Evolutionary conservation across 1,140 invertebrate species (phyloP), one percentile per base, ranked within the genome.

Genomic region (Triops longicaudatus): DNA sequence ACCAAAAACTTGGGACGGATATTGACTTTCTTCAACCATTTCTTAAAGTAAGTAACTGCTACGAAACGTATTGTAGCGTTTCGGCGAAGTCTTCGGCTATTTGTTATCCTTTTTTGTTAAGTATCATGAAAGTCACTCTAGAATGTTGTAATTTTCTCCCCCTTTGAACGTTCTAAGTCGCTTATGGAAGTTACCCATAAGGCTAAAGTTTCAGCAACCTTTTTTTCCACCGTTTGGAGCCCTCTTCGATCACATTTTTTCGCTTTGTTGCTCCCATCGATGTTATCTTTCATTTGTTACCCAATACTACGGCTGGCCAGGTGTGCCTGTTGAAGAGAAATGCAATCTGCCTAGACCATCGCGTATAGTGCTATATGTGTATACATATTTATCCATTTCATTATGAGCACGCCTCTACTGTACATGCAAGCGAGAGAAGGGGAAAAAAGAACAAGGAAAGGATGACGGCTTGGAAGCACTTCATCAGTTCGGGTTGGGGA

Each of bases 341-440:
- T 63, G 50, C 50, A 63, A 63, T 63, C 50, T 63, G n/a, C 50
- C 17, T 63, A 22, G n/a, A 17, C 50, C 50, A 63, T 63, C 50
- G 50, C 50, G 31, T 37, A 37, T 37, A 37, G 31, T 37, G 31
- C 31, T 37, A 37, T 37, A 37, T 37, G 31, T 37, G 31, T 37
- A 63, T 63, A 63, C 50, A 63, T 63, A 63, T 63, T 14, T 63
- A 63, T 63, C 50, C 50, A 63, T 63, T 63, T 63, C 50, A 63
- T 63, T 63, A 63, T 9, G n/a, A n/a, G 22, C 22, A 63, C 50
- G 50, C 17, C 50, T 22, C 17, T 63, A 17, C 3, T n/a, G 22
- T 6, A 63, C 1, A 63, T 9, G n/a, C 14, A 12, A 17, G 22
- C 50, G n/a, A 63, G 50, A 17, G 22, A 63, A 63, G 50, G 50